Evolutionary conservation across 2,797 vertebrate genomes (phyloP).

Genomic region (Triplophysa yarkandensis): DNA sequence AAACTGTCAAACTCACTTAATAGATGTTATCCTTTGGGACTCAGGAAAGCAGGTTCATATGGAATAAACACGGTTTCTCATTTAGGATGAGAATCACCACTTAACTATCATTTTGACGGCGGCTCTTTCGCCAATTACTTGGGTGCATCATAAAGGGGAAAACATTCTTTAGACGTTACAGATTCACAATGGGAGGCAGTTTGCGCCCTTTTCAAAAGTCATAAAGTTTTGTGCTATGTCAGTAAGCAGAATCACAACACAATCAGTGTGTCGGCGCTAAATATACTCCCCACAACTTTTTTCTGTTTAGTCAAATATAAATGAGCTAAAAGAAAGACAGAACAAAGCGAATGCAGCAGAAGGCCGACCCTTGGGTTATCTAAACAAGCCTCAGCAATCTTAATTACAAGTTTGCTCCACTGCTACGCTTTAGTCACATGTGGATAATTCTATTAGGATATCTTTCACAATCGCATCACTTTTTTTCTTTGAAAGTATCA

Average conservation of each 20-base stretch:
- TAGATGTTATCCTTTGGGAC: constrained; percentile 79
- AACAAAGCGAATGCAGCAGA: constrained; percentile 26
- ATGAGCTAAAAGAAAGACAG: constrained; percentile 23
- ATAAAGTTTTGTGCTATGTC: not conserved
- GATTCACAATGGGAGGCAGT: not conserved
- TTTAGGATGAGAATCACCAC: constrained; percentile 65
- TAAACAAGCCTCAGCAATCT: constrained; percentile 45
- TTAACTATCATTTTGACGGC: constrained; percentile 58
- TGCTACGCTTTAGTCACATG: constrained; percentile 41
- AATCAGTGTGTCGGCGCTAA: not conserved
- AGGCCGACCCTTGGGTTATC: constrained; percentile 32
- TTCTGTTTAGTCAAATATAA: constrained; percentile 8
- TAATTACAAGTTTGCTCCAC: constrained; percentile 44
- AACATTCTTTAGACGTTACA: constrained; percentile 22
- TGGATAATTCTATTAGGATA: constrained; percentile 46
- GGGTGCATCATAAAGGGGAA: constrained; percentile 41
- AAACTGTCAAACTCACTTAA: constrained; percentile 85
- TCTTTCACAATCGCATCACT: not conserved
- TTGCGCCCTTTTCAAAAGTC: not conserved
- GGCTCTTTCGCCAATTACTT: constrained; percentile 25
- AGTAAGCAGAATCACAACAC: not conserved
- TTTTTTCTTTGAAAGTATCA: constrained; percentile 25
- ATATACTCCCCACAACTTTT: constrained; percentile 24
- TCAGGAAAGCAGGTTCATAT: constrained; percentile 75
- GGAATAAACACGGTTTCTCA: constrained; percentile 76